Conservation (phyloP, 2,113 vertebrate species). For the Bombycilla garrulus region DNA sequence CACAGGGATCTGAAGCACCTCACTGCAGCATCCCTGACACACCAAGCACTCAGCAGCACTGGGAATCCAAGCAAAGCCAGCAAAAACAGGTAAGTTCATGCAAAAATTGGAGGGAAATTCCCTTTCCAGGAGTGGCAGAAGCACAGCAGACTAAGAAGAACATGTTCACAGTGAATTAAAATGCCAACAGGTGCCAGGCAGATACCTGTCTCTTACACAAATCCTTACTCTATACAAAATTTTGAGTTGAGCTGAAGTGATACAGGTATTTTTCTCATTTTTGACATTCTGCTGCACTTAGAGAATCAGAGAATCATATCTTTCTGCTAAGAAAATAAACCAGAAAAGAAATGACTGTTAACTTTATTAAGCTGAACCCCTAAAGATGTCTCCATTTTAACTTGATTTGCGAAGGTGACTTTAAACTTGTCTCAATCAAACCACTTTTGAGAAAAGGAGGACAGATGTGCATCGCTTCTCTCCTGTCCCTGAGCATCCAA, state of each 20-base stretch:
- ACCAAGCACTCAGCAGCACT: neutral
- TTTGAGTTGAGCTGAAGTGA: neutral
- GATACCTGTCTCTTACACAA: neutral
- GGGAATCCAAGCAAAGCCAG: neutral
- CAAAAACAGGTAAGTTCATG: neutral
- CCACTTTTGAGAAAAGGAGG: neutral
- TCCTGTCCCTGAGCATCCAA: neutral
- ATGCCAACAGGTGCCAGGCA: rapidly evolving
- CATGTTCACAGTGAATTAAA: neutral
- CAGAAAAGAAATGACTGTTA: neutral
- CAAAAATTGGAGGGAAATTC: neutral
- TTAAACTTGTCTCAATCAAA: neutral
- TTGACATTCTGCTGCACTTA: neutral
- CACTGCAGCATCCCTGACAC: neutral
- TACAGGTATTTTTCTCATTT: neutral
- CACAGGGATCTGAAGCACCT: neutral
- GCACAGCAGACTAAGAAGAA: neutral
- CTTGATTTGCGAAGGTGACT: neutral
- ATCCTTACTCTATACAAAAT: neutral
- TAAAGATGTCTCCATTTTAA: neutral
- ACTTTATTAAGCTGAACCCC: neutral
- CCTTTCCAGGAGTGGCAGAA: neutral
- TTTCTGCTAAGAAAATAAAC: neutral
- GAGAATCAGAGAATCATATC: neutral
- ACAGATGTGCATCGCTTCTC: neutral